Conservation (phyloP, 2,797 vertebrate species). For the Momotus momota region DNA sequence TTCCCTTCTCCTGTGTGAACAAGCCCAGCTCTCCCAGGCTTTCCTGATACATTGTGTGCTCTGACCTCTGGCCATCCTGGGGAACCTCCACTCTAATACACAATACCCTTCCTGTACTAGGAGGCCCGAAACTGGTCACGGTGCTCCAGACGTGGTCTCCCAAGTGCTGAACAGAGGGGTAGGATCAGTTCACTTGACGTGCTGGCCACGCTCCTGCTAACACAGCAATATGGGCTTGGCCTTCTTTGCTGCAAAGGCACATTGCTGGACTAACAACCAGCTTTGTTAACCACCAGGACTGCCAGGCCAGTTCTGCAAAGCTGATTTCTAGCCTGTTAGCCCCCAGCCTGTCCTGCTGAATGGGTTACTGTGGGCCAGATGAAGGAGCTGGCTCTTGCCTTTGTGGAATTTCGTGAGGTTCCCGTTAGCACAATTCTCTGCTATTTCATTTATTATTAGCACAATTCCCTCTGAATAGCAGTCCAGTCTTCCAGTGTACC, state of each 20-base stretch:
- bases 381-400: not conserved
- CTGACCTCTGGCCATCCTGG: not conserved
- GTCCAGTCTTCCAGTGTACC: not conserved
- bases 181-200: not conserved
- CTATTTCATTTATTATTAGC: too few relatives aligned
- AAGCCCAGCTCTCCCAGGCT: not conserved
- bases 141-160: not conserved
- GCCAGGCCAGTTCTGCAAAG: not conserved
- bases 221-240: not conserved
- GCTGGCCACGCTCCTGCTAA: not conserved
- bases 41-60: not conserved
- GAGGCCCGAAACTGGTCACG: accelerated
- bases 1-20: not conserved
- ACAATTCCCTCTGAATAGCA: not conserved
- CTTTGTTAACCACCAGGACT: not conserved
- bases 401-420: not conserved
- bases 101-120: not conserved
- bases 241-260: not conserved
- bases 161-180: not conserved
- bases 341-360: not conserved
- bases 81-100: not conserved
- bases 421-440: not conserved
- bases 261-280: not conserved
- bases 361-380: not conserved
- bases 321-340: not conserved